These are phyloP conservation scores for Tenthredo distinguenda DNA, from an alignment of 2,888 invertebrate genomes.

Conservation along the genomic window DNA sequence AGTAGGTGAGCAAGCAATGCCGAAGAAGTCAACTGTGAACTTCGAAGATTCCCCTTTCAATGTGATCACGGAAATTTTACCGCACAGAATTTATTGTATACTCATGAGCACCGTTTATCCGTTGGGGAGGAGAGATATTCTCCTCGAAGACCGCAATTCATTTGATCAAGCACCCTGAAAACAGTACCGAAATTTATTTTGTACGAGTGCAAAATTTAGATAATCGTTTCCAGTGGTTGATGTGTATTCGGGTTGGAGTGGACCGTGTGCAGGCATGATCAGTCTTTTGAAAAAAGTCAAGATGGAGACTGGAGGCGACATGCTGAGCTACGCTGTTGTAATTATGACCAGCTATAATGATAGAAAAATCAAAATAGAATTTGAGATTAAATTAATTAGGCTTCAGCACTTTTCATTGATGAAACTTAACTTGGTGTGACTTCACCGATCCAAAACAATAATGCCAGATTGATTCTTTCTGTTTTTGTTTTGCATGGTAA, in stretches of 20 bases:
- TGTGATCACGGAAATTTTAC: neutral
- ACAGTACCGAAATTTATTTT: too few relatives aligned
- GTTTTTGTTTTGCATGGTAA: neutral
- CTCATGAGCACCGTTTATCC: neutral
- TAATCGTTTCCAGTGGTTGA: constrained; percentile 85
- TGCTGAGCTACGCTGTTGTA: constrained; percentile 90
- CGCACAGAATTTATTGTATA: neutral
- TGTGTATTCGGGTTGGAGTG: constrained; percentile 97
- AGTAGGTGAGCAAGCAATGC: constrained; percentile 73
- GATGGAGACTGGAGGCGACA: constrained; percentile 93
- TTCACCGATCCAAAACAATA: neutral
- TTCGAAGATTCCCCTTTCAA: neutral
- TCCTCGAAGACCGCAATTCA: neutral
- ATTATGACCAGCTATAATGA: constrained; percentile 67
- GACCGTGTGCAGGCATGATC: constrained; percentile 93
- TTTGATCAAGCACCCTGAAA: constrained; percentile 6
- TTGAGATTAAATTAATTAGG: neutral
- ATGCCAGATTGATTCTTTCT: neutral
- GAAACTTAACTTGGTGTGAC: neutral
- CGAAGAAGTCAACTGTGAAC: neutral
- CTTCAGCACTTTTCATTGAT: neutral
- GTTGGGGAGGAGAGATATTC: neutral
- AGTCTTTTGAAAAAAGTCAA: constrained; percentile 93
- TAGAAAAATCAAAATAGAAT: neutral
- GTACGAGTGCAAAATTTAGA: too few relatives aligned